These are phyloP conservation scores for Paracyclopina nana DNA, from an alignment of 1,140 invertebrate species.

Conservation along the genomic window DNA sequence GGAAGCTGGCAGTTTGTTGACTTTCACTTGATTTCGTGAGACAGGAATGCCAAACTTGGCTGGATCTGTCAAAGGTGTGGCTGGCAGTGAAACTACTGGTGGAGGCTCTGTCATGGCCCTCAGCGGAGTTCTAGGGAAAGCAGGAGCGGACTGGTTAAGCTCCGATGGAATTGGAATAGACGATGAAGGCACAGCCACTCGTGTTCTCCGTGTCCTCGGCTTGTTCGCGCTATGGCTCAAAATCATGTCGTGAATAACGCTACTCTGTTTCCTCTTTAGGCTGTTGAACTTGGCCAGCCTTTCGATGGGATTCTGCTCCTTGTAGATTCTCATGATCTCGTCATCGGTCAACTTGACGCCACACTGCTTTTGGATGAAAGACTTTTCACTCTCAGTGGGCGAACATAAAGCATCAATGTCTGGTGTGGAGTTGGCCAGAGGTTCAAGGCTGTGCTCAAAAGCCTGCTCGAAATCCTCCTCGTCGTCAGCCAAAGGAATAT, in stretches of 20 bases:
- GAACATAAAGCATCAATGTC: no score
- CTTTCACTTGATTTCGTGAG: not conserved
- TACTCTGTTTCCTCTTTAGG: not conserved
- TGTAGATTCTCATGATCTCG: conserved; percentile 6
- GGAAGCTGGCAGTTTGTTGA: not conserved
- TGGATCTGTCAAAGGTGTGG: conserved; percentile 9
- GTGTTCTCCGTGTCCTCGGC: not conserved
- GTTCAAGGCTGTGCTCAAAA: no score
- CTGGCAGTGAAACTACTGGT: not conserved
- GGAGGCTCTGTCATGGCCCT: not conserved
- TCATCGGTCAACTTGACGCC: no score
- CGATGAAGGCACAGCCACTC: not conserved
- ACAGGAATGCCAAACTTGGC: conserved; percentile 6
- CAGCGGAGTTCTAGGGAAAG: not conserved
- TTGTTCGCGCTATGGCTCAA: not conserved
- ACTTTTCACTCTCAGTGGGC: no score
- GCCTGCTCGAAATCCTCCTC: no score
- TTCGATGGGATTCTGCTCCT: not conserved
- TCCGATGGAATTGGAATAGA: not conserved
- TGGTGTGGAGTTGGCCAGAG: no score
- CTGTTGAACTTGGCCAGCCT: conserved; percentile 3
- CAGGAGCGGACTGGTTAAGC: not conserved
- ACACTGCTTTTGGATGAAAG: no score
- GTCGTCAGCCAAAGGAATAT: no score
- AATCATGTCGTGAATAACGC: conserved; percentile 12